phyloP scores from a whole-genome alignment of 1,140 invertebrate genomes.

The Zaprionus ornatus region DNA sequence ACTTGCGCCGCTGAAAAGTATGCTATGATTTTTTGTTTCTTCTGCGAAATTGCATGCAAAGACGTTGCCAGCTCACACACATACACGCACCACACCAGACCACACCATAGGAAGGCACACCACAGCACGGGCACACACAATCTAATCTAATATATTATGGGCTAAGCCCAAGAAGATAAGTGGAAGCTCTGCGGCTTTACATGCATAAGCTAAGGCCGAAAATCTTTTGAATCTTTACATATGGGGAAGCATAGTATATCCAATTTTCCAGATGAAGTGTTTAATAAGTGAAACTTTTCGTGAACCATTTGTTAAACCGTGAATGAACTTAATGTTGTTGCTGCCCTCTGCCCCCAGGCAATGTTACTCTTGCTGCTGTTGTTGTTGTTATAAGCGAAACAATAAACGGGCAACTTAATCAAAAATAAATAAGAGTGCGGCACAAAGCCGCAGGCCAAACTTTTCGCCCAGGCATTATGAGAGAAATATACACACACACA shows the following conservation, averaged over 20 bases:
- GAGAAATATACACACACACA: neutral
- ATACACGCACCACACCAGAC: neutral
- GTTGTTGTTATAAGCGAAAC: constrained; percentile 19
- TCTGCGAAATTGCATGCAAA: neutral
- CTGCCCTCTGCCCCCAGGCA: neutral
- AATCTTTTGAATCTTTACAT: constrained; percentile 12
- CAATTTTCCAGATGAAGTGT: constrained; percentile 12
- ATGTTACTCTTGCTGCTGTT: neutral
- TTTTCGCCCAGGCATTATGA: constrained; percentile 29
- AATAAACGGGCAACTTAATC: constrained; percentile 47
- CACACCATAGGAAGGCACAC: too few species aligned
- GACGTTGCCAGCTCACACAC: neutral
- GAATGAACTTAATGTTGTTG: constrained; percentile 1
- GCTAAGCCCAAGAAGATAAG: neutral
- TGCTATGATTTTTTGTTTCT: neutral
- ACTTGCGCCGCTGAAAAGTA: neutral
- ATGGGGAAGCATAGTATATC: neutral
- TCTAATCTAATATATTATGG: constrained; percentile 6
- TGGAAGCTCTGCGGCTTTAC: constrained; percentile 1
- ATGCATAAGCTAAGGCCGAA: neutral
- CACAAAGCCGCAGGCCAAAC: constrained; percentile 34
- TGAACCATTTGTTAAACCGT: constrained; percentile 9
- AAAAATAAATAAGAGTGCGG: constrained; percentile 35
- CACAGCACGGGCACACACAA: neutral
- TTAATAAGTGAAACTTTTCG: constrained; percentile 4